phyloP scores from a whole-genome alignment of 2,797 vertebrate species.

The Chaetodon trifasciatus region DNA sequence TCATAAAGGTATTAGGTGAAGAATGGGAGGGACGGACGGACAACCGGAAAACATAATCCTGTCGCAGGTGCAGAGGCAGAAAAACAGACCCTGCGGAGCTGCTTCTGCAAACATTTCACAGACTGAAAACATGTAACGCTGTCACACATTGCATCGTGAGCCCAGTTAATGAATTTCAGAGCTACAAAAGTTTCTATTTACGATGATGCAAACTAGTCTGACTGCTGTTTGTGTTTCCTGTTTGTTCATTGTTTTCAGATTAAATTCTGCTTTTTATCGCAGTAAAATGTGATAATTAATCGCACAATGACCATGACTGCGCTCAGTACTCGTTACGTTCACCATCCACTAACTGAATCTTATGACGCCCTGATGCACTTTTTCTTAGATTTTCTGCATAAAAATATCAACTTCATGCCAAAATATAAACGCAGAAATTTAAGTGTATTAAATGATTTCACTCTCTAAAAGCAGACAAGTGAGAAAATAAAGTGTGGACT shows the following conservation, averaged over 20 bases:
- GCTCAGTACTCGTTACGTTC: background rate
- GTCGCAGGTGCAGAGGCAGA: background rate
- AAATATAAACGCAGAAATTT: background rate
- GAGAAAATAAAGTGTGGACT: background rate
- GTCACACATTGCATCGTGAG: conserved; percentile 8
- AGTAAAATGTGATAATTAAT: background rate
- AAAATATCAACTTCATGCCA: background rate
- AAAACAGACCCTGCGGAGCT: conserved; percentile 2
- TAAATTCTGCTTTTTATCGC: background rate
- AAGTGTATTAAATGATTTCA: background rate
- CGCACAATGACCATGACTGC: background rate
- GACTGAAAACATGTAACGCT: conserved; percentile 13
- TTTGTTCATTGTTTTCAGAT: background rate
- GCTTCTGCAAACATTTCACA: conserved; percentile 15
- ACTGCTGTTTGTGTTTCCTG: background rate
- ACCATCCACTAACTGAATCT: background rate
- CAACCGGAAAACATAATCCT: too few relatives aligned
- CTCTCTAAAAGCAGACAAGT: background rate
- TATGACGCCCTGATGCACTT: background rate
- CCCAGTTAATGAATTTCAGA: conserved; percentile 17
- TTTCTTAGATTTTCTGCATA: background rate
- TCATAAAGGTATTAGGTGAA: too few relatives aligned
- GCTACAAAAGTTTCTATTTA: background rate
- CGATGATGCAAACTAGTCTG: background rate
- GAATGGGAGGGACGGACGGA: too few relatives aligned